Conservation (phyloP, 1,140 invertebrate genomes). For the Microplitis mediator region DNA sequence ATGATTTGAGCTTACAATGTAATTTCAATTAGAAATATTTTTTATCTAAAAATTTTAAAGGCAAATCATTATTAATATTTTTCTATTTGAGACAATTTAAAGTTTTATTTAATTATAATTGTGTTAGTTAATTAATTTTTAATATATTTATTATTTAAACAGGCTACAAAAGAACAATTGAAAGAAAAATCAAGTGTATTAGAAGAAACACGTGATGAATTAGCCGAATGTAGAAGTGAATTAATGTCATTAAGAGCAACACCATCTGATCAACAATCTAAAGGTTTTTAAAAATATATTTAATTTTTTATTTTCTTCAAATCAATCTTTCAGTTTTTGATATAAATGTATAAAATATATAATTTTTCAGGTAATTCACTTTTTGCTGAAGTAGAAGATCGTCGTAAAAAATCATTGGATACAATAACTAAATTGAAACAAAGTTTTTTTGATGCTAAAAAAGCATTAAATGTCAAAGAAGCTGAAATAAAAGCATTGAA, state of each 20-base stretch:
- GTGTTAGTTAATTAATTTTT: background rate
- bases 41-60: too few species aligned
- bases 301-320: slow-evolving; percentile 6
- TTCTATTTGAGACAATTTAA: too few species aligned
- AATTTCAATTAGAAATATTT: too few species aligned
- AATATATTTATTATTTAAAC: slow-evolving; percentile 4
- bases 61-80: background rate
- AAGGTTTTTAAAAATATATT: slow-evolving; percentile 39
- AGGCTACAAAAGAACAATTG: slow-evolving; percentile 34
- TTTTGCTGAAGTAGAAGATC: slow-evolving; percentile 65
- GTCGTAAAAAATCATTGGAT: slow-evolving; percentile 53
- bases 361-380: slow-evolving; percentile 58
- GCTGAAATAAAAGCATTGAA: slow-evolving; percentile 56
- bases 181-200: slow-evolving; percentile 37
- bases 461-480: slow-evolving; percentile 48
- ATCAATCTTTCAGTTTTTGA: too few species aligned
- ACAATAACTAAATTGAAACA: slow-evolving; percentile 54
- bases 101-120: background rate
- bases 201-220: slow-evolving; percentile 40
- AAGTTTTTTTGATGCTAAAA: slow-evolving; percentile 57
- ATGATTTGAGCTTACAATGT: too few species aligned
- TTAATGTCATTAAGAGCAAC: slow-evolving; percentile 36
- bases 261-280: slow-evolving; percentile 37
- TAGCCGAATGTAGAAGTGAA: slow-evolving; percentile 40
- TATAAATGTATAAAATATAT: background rate